A percentile compares a stretch with the other conserved stretches of the same genome.
Conservation (phyloP, 2,113 vertebrate genomes). For the Archilochus colubris region DNA sequence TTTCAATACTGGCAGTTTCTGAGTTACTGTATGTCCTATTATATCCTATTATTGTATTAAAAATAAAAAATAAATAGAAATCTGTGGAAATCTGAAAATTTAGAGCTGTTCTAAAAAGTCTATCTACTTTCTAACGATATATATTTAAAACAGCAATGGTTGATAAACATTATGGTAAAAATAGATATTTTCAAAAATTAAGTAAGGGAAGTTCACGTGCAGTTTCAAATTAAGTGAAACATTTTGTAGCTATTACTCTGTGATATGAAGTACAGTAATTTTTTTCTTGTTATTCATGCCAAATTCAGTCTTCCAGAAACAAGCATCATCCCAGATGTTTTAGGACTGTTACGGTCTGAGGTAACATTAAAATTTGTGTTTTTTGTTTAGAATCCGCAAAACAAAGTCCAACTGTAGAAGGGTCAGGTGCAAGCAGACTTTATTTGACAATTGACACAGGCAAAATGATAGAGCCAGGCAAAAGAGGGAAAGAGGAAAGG, state of each 20-base stretch:
- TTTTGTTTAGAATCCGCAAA: too few species aligned
- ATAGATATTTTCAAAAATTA: background rate
- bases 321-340: background rate
- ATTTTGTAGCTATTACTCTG: background rate
- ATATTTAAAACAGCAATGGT: background rate
- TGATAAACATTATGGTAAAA: background rate
- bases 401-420: too few species aligned
- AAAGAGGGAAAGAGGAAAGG: too few species aligned
- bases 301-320: background rate
- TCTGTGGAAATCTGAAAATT: background rate
- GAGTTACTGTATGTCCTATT: background rate
- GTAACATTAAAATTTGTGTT: too few species aligned
- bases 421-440: too few species aligned
- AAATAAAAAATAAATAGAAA: background rate
- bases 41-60: background rate
- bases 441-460: too few species aligned
- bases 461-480: too few species aligned
- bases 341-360: background rate
- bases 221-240: background rate
- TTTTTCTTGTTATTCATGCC: background rate
- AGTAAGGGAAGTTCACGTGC: background rate
- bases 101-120: background rate
- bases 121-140: background rate
- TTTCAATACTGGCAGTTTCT: background rate
- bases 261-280: background rate